A percentile compares a stretch with the other conserved stretches of the same genome.
Conservation (phyloP, 2,888 invertebrate species). For the Brachyopa scutellaris region DNA sequence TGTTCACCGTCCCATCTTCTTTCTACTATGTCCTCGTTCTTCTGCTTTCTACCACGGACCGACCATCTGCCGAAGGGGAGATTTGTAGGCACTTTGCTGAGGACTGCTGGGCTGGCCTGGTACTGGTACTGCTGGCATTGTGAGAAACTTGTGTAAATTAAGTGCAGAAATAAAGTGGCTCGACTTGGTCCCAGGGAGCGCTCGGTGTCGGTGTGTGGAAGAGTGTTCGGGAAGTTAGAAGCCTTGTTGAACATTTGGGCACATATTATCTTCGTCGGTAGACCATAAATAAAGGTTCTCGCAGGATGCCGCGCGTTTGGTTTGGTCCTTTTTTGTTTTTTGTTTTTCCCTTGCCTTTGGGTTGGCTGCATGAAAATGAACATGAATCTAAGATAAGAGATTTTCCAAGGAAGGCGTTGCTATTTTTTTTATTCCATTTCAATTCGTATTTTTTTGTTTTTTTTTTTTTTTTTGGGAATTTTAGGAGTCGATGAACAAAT, state of each 20-base stretch:
- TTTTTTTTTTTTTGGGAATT: slow-evolving; percentile 26
- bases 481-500: slow-evolving; percentile 63
- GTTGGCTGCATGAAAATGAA: slow-evolving; percentile 41
- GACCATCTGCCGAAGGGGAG: slow-evolving; percentile 37
- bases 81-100: slow-evolving; percentile 67
- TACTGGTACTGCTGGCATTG: slow-evolving; percentile 59
- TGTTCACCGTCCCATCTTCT: slow-evolving; percentile 57
- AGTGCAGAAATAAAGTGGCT: slow-evolving; percentile 71
- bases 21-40: slow-evolving; percentile 28
- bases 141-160: slow-evolving; percentile 71
- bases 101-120: slow-evolving; percentile 55
- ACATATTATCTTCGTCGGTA: slow-evolving; percentile 70
- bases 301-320: slow-evolving; percentile 56
- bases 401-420: slow-evolving; percentile 22
- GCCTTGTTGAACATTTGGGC: slow-evolving; percentile 71
- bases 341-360: not conserved
- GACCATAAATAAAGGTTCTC: slow-evolving; percentile 70
- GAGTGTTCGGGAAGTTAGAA: slow-evolving; percentile 64
- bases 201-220: slow-evolving; percentile 20
- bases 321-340: slow-evolving; percentile 22
- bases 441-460: slow-evolving; percentile 27
- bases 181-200: slow-evolving; percentile 48
- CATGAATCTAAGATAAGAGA: slow-evolving; percentile 58
- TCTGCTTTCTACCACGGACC: not conserved
- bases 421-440: slow-evolving; percentile 41